Evolutionary conservation across 2,888 invertebrate species (phyloP), one percentile per base, ranked within the genome.

Genomic region (Drosophila putrida): DNA sequence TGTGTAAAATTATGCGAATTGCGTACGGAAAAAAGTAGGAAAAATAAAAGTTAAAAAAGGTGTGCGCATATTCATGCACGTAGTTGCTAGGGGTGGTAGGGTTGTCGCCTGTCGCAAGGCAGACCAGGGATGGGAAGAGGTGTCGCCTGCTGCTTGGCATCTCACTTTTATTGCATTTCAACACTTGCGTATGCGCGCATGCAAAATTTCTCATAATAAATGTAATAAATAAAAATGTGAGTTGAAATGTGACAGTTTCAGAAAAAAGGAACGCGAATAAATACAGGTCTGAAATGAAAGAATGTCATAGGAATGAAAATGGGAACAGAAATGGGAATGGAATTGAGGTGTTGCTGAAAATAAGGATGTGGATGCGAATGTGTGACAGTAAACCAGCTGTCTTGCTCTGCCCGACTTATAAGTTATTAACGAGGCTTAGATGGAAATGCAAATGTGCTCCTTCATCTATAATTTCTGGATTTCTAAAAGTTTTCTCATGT

Each of bases 1-100:
- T 90, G 87, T 87, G 90, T 87, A 87, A 85, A 85, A 85, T 85
- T 90, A 85, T 85, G 90, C 88, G 85, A 89, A 83, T 90, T 90
- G 88, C 90, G 88, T 88, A 90, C 71, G 10, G 44, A 44, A 57
- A 59, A 50, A 64, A 59, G 49, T 33, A 49, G 71, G 62, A 61
- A 75, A 75, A 50, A 65, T 33, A 46, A 58, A 63, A 55, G 20
- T 47, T 47, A 47, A 65, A 61, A 58, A 87, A 89, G 90, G 88
- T 90, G 84, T 44, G 66, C 81, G 81, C 72, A 90, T 90, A 88
- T 90, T 89, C 90, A 90, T 88, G 73, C 75, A 82, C 80, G 78
- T 82, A 71, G 65, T 31, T 46, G 58, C 41, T 44, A 63, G 59
- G 49, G 64, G 51, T 59, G 36, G 35, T 60, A n/a, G 44, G 60